Evolutionary conservation across 2,797 vertebrate species (phyloP).

Genomic region (Jordanella pulchra): DNA sequence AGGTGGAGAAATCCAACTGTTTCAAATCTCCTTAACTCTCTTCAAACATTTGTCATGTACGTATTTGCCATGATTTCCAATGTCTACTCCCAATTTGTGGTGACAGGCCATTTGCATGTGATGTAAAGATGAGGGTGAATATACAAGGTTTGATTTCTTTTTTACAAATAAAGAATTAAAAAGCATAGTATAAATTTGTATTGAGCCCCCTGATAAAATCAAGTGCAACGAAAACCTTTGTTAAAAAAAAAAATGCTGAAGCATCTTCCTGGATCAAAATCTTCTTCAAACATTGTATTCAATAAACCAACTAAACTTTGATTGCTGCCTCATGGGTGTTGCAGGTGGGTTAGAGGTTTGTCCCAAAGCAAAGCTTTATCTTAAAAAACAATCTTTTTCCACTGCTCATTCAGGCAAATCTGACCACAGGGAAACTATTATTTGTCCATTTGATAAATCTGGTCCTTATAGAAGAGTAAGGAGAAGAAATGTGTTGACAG

Average conservation of each 20-base stretch:
- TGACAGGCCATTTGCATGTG: neutral
- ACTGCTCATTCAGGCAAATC: too few species aligned
- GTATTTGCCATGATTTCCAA: neutral
- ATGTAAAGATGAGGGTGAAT: neutral
- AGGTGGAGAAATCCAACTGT: conserved; percentile 45
- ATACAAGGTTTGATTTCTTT: neutral
- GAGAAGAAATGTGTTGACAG: too few species aligned
- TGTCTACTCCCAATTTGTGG: neutral
- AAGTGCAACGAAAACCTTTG: neutral
- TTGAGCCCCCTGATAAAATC: neutral
- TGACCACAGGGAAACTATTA: too few species aligned
- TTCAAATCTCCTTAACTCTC: neutral
- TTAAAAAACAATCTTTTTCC: too few species aligned
- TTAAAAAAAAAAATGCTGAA: neutral
- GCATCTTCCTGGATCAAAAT: too few species aligned
- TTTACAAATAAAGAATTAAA: neutral
- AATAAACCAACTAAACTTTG: too few species aligned
- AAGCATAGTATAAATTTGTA: neutral
- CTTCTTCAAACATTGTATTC: too few species aligned
- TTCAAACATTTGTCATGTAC: neutral
- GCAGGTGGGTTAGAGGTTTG: too few species aligned
- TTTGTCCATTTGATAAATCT: too few species aligned
- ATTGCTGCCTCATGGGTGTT: too few species aligned
- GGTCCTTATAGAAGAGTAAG: too few species aligned
- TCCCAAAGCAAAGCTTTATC: too few species aligned